Conservation (phyloP, 2,888 invertebrate species). For the Priocnemis perturbator region DNA sequence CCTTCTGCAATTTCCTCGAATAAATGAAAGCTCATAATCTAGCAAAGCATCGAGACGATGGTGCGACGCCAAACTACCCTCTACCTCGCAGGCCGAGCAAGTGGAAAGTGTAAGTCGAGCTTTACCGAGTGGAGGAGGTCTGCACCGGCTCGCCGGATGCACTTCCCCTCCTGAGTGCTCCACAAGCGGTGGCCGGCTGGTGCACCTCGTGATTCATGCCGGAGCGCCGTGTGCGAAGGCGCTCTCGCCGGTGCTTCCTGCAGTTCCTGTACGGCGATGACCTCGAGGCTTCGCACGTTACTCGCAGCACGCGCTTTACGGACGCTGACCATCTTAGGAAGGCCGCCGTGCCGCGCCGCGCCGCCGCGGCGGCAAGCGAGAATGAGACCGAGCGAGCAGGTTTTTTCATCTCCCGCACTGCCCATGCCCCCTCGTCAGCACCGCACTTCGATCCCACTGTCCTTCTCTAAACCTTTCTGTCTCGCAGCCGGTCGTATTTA, state of each 20-base stretch:
- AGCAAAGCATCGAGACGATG: too few relatives aligned
- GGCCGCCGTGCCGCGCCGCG: slow-evolving; percentile 34
- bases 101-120: too few relatives aligned
- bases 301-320: slow-evolving; percentile 25
- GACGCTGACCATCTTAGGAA: slow-evolving; percentile 56
- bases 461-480: too few relatives aligned
- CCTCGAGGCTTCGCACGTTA: slow-evolving; percentile 42
- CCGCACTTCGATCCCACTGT: too few relatives aligned
- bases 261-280: slow-evolving; percentile 23
- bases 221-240: neutral
- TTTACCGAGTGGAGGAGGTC: too few relatives aligned
- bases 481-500: too few relatives aligned
- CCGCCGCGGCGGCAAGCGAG: slow-evolving; percentile 6
- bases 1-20: too few relatives aligned
- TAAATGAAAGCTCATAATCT: too few relatives aligned
- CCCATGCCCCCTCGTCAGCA: too few relatives aligned
- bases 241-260: slow-evolving; percentile 11
- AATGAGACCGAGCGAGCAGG: slow-evolving; percentile 13
- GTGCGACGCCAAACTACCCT: too few relatives aligned
- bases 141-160: too few relatives aligned
- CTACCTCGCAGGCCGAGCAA: too few relatives aligned
- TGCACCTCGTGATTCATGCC: slow-evolving; percentile 6
- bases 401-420: neutral
- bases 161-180: neutral
- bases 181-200: neutral